These are phyloP conservation scores for Camelus bactrianus DNA, from an alignment of 2,113 vertebrate genomes.

Conservation along the genomic window DNA sequence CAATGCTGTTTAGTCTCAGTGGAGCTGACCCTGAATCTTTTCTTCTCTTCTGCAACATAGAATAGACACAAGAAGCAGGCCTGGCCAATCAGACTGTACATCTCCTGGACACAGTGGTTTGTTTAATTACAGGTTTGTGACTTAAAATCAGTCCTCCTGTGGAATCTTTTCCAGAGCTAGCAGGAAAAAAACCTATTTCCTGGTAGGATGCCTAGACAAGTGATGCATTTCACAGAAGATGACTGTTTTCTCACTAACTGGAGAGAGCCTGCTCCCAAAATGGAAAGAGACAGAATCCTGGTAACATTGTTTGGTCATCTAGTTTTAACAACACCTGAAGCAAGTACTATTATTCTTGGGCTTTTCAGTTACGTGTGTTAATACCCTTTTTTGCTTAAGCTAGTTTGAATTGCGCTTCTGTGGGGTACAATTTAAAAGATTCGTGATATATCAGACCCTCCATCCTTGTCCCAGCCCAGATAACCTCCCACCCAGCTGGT, in stretches of 20 bases:
- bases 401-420: background rate
- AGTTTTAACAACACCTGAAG: background rate
- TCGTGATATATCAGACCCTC: background rate
- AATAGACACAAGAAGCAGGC: background rate
- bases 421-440: background rate
- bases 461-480: background rate
- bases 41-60: background rate
- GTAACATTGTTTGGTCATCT: background rate
- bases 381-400: background rate
- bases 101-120: background rate
- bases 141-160: background rate
- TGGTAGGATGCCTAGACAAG: background rate
- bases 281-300: background rate
- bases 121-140: background rate
- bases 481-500: rapidly evolving
- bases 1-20: background rate
- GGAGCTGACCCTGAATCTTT: background rate
- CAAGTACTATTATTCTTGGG: background rate
- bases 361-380: background rate
- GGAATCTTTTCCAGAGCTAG: background rate
- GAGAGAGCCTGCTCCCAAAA: background rate
- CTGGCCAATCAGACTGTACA: background rate
- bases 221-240: background rate
- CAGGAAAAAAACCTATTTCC: background rate
- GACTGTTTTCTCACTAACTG: background rate